Percentiles rank a stretch among this genome's conserved stretches.
Conservation (phyloP, 1,140 invertebrate species). For the Paramacrobiotus metropolitanus region DNA sequence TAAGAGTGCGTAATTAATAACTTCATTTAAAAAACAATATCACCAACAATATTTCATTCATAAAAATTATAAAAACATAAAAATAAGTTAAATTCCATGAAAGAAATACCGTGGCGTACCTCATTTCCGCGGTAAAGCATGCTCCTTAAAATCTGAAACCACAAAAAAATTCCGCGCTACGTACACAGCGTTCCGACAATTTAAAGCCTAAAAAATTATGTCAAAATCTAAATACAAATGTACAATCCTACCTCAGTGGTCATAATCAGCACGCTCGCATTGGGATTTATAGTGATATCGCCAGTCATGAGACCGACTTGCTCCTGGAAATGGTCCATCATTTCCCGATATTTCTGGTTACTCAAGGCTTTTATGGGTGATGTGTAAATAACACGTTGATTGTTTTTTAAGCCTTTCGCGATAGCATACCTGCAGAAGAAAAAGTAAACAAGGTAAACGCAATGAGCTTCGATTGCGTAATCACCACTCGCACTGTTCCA, state of each 20-base stretch:
- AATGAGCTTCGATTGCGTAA: constrained; percentile 36
- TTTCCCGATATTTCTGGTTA: constrained; percentile 98
- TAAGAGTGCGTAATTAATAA: no score
- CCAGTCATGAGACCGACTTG: constrained; percentile 96
- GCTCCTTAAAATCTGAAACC: constrained; percentile 61
- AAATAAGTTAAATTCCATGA: no score
- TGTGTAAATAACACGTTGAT: constrained; percentile 89
- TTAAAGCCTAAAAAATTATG: constrained; percentile 9
- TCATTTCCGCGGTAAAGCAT: constrained; percentile 98
- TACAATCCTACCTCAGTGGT: constrained; percentile 58
- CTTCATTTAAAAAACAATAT: no score
- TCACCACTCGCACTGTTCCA: no score
- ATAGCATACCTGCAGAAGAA: constrained; percentile 34
- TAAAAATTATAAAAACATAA: no score
- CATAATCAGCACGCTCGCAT: constrained; percentile 94
- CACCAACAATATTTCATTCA: no score
- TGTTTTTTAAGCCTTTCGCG: constrained; percentile 39
- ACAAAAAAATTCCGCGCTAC: neutral
- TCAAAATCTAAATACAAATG: constrained; percentile 4
- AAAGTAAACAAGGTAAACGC: neutral
- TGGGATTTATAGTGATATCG: constrained; percentile 96
- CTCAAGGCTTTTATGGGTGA: constrained; percentile 98
- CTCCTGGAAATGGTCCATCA: constrained; percentile 74
- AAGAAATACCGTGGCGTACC: no score
- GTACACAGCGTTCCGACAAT: constrained; percentile 1